Conservation (phyloP, 2,797 vertebrate species). For the Sebastolobus alascanus region DNA sequence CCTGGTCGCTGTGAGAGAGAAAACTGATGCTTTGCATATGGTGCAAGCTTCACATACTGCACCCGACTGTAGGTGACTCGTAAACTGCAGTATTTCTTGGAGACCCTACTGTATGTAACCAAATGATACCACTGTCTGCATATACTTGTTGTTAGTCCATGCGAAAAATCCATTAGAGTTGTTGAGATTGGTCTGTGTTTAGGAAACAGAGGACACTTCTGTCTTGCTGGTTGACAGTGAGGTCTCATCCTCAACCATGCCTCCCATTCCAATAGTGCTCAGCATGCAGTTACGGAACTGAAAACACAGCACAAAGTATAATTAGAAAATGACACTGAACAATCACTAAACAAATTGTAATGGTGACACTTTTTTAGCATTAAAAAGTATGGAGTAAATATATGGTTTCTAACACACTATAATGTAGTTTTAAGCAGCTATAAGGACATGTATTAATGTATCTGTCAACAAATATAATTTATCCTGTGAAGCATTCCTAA, state of each 20-base stretch:
- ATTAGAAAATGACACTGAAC: background rate
- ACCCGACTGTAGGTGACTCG: background rate
- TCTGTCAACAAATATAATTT: background rate
- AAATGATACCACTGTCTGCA: background rate
- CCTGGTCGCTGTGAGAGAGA: background rate
- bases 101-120: slow-evolving; percentile 1
- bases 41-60: background rate
- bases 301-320: slow-evolving; percentile 8
- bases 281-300: slow-evolving; percentile 90
- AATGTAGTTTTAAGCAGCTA: background rate
- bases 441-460: background rate
- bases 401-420: background rate
- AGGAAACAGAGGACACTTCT: slow-evolving; percentile 82
- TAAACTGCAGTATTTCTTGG: slow-evolving; percentile 12
- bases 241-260: slow-evolving; percentile 86
- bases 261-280: slow-evolving; percentile 86
- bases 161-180: background rate
- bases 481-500: background rate
- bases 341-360: background rate
- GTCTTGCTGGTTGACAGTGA: slow-evolving; percentile 87
- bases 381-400: background rate
- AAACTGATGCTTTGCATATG: background rate
- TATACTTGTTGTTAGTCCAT: slow-evolving; percentile 24
- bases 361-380: background rate
- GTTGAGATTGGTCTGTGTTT: background rate